These are phyloP conservation scores for Drosophila burlai DNA, from an alignment of 1,140 invertebrate species.

Conservation along the genomic window DNA sequence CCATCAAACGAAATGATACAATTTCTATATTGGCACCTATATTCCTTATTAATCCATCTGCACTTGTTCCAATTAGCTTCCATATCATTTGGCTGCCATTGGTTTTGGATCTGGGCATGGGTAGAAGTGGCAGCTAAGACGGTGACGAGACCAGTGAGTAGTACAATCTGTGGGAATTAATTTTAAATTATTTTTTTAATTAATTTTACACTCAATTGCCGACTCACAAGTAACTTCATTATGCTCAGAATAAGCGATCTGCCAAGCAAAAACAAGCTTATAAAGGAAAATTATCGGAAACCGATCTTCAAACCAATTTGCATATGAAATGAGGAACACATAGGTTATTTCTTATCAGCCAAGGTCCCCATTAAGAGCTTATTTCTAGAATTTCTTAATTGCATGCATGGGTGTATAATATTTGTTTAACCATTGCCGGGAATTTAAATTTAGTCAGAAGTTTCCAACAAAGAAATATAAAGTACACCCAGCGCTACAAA, in stretches of 20 bases:
- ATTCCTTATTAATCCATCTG: neutral
- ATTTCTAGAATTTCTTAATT: neutral
- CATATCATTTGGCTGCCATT: neutral
- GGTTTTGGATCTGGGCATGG: too few species aligned
- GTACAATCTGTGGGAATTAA: neutral
- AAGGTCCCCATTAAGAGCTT: neutral
- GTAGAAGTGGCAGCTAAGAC: neutral
- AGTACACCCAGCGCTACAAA: too few species aligned
- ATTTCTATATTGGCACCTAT: neutral
- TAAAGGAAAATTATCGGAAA: neutral
- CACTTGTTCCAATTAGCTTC: neutral
- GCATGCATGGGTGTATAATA: neutral
- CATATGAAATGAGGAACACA: neutral
- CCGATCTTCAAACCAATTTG: neutral
- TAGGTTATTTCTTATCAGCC: slow-evolving; percentile 4
- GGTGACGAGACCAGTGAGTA: neutral
- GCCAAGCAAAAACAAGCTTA: neutral
- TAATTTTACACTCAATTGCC: neutral
- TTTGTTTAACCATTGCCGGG: neutral
- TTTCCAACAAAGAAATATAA: too few species aligned
- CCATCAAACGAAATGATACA: neutral
- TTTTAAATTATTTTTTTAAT: neutral
- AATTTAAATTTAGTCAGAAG: too few species aligned
- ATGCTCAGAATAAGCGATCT: neutral
- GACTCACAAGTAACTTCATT: slow-evolving; percentile 11